Evolutionary conservation across 2,797 vertebrate species (phyloP).

Genomic region (Chaetophractus vellerosus): DNA sequence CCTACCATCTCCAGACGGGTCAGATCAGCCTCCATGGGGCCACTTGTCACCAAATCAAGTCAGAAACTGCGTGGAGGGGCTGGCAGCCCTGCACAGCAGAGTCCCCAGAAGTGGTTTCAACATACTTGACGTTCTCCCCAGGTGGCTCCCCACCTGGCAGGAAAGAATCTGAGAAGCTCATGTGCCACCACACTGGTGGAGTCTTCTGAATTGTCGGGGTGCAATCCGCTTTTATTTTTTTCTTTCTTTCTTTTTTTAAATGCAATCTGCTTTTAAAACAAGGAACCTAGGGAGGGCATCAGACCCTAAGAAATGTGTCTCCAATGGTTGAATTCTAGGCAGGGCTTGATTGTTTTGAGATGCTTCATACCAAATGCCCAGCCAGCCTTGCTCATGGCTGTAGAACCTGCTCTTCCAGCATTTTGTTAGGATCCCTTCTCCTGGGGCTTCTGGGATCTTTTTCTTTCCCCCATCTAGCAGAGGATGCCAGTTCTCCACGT

Average conservation of each 20-base stretch:
- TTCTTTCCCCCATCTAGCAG: neutral
- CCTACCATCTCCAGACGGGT: slow-evolving; percentile 54
- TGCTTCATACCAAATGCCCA: neutral
- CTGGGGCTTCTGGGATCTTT: neutral
- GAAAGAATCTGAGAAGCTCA: neutral
- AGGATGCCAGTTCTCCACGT: neutral
- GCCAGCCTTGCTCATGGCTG: neutral
- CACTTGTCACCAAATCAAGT: neutral
- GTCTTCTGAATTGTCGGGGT: neutral
- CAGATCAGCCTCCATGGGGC: slow-evolving; percentile 43
- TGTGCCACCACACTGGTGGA: neutral
- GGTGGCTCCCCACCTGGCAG: neutral
- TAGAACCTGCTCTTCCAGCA: neutral
- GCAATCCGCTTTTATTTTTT: neutral
- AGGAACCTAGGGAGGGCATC: slow-evolving; percentile 4
- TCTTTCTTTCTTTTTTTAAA: no score
- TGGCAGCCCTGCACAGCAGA: neutral
- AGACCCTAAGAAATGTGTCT: neutral
- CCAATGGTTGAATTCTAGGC: neutral
- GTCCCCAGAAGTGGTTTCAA: neutral
- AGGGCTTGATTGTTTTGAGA: neutral
- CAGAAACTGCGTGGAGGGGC: neutral
- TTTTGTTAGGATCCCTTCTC: neutral
- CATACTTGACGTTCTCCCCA: neutral
- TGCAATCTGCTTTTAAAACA: neutral